Evolutionary conservation across 2,888 invertebrate genomes (phyloP).

Genomic region (Pediacus dermestoides): DNA sequence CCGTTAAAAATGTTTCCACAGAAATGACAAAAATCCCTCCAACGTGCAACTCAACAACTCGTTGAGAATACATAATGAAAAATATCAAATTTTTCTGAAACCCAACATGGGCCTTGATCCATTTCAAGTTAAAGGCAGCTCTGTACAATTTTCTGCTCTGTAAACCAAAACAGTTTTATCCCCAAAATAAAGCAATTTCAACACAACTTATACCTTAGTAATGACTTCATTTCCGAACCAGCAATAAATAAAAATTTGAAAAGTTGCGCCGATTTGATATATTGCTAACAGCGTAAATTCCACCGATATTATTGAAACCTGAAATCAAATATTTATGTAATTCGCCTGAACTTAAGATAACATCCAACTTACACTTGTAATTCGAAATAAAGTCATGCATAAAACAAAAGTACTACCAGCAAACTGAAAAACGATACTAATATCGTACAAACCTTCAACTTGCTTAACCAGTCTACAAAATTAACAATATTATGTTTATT

Average conservation of each 20-base stretch:
- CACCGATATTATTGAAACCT: not conserved
- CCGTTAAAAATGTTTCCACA: slow-evolving; percentile 1
- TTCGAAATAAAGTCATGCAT: slow-evolving; percentile 1
- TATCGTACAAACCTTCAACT: slow-evolving; percentile 5
- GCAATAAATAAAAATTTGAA: slow-evolving; percentile 2
- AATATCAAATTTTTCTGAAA: slow-evolving; percentile 3
- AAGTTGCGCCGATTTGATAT: not conserved
- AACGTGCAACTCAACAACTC: not conserved
- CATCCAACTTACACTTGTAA: not conserved
- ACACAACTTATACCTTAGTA: slow-evolving; percentile 2
- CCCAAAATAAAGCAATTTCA: not conserved
- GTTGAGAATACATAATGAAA: slow-evolving; percentile 2
- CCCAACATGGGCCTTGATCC: not conserved
- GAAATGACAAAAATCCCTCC: slow-evolving; percentile 4
- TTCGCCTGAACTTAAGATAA: not conserved
- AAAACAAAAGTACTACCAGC: not conserved
- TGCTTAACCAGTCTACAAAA: slow-evolving; percentile 5
- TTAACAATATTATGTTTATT: too few species aligned
- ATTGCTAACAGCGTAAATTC: not conserved
- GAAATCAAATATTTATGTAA: not conserved
- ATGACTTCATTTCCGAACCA: slow-evolving; percentile 8
- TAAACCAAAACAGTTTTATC: not conserved
- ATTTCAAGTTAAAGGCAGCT: not conserved
- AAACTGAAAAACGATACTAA: slow-evolving; percentile 3
- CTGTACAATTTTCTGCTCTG: not conserved